Base-by-base conservation (phyloP, 2,888 invertebrate species). In the Cancer borealis region DNA sequence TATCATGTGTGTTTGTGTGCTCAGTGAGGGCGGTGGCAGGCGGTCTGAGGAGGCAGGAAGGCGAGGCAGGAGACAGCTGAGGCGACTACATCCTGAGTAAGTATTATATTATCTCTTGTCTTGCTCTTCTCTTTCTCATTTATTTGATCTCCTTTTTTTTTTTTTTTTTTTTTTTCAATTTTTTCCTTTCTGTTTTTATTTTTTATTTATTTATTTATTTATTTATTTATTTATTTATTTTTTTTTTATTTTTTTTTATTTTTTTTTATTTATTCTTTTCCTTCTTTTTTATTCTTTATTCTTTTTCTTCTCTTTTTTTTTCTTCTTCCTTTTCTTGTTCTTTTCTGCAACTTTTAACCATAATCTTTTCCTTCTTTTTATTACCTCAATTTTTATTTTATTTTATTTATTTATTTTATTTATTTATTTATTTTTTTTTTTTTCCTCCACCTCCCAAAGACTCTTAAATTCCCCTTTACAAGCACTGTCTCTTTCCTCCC, bases 31-130 rank as follows among this genome's bases (percentile, higher is more conserved):
- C 10, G 90, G 66, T 45, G 88, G n/a, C 17, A 91, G 93, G 60
- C 73, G 93, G 39, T 5, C 89, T 47, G 93, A 93, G 79, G 93
- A 93, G 73, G 93, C 54, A 46, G 93, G 93, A 17, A 93, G 93
- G 26, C 91, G 84, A n/a, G 91, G 93, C 39, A 87, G 93, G 30
- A 90, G 93, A 45, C 93, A 93, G 66, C 54, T 91, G 46, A 49
- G 93, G 46, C 91, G 93, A 30, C 91, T 93, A 49, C 91, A 91
- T 30, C 93, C 93, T 45, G 91, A 93, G 93, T 93, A 91, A 93
- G 93, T 49, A 87, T 6, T 21, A 2, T 1, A 26, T 47, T 49
- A n/a, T 21, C 46, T n/a, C n/a, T 45, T 88, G 45, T 88, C 10
- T 45, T 47, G 21, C 45, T 6, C 47, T 5, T 47, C 17, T 39